These are phyloP conservation scores for Cheilosia vulpina DNA, from an alignment of 2,888 invertebrate genomes.

Conservation along the genomic window DNA sequence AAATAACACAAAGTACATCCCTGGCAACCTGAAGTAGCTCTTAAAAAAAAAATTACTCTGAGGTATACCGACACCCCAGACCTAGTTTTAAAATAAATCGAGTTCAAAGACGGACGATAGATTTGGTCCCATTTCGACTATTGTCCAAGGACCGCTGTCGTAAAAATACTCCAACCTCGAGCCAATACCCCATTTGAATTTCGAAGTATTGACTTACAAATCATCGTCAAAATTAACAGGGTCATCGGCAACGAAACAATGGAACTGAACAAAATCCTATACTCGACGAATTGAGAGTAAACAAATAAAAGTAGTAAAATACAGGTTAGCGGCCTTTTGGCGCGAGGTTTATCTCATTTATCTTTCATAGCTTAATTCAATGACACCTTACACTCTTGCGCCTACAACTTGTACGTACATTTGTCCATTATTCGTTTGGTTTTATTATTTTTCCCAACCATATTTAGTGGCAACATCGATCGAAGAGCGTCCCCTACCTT, in stretches of 20 bases:
- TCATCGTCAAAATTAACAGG: background rate
- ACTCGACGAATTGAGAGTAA: background rate
- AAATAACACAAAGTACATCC: too few relatives aligned
- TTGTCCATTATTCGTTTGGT: background rate
- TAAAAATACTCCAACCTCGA: background rate
- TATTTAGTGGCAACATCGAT: slow-evolving; percentile 82
- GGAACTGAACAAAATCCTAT: background rate
- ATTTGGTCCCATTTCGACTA: background rate
- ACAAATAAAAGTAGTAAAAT: background rate
- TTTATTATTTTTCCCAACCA: background rate
- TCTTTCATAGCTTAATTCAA: slow-evolving; percentile 39
- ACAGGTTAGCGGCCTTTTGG: slow-evolving; percentile 40
- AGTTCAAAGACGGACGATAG: background rate
- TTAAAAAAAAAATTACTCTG: too few relatives aligned
- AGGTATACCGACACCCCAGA: too few relatives aligned
- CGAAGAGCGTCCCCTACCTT: slow-evolving; percentile 81
- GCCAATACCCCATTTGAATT: background rate
- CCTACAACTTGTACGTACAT: background rate
- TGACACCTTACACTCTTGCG: slow-evolving; percentile 25
- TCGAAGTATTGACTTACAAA: slow-evolving; percentile 5
- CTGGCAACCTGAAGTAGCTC: too few relatives aligned
- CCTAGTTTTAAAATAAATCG: background rate
- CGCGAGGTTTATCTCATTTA: slow-evolving; percentile 38
- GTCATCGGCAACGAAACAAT: background rate
- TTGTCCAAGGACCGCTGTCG: background rate